phyloP scores from a whole-genome alignment of 2,888 invertebrate species.

The Catocala nupta region DNA sequence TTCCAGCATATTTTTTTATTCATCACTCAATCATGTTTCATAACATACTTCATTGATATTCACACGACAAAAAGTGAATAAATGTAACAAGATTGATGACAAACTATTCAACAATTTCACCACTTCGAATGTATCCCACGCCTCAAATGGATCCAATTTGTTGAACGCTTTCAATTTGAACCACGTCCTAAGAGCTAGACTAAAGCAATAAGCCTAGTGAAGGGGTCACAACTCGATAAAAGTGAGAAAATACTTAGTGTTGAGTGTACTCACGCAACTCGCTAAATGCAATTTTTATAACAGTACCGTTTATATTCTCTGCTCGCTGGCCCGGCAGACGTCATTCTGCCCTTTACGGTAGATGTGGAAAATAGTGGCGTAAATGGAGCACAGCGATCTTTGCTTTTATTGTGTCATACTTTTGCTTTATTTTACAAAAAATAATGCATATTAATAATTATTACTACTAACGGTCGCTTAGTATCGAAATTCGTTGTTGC shows the following conservation, averaged over 20 bases:
- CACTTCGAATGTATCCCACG: constrained; percentile 1
- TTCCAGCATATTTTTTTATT: too few relatives aligned
- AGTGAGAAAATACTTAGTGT: constrained; percentile 12
- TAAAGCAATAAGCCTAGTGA: constrained; percentile 33
- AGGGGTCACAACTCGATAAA: constrained; percentile 24
- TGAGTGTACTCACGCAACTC: constrained; percentile 11
- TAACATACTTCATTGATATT: too few relatives aligned
- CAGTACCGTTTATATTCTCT: constrained; percentile 1
- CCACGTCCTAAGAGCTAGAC: constrained; percentile 42
- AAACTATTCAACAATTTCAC: not conserved
- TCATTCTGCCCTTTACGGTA: too few relatives aligned
- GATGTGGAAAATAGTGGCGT: too few relatives aligned
- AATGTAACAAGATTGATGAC: not conserved
- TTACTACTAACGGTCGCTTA: too few relatives aligned
- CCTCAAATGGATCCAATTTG: constrained; percentile 30
- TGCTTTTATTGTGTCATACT: too few relatives aligned
- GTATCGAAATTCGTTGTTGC: too few relatives aligned
- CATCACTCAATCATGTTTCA: too few relatives aligned
- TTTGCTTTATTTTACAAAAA: too few relatives aligned
- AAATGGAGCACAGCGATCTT: too few relatives aligned
- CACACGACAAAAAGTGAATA: not conserved
- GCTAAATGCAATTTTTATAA: constrained; percentile 6
- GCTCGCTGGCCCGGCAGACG: too few relatives aligned
- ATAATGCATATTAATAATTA: too few relatives aligned
- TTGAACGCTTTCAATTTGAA: constrained; percentile 34